These are phyloP conservation scores for Anthophora plumipes DNA, from an alignment of 2,888 invertebrate genomes.

Conservation along the genomic window DNA sequence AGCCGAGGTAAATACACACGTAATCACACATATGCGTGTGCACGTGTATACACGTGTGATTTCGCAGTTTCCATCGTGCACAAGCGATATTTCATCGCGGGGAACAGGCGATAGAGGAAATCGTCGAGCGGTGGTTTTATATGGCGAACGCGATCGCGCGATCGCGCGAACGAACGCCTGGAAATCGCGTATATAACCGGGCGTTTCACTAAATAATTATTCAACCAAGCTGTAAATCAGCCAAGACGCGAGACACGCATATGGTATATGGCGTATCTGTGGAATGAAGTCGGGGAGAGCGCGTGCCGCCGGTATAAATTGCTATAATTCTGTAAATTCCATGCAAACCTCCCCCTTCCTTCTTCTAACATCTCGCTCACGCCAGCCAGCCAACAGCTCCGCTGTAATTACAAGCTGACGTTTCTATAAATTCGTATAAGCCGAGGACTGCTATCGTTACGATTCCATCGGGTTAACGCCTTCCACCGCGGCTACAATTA, in stretches of 20 bases:
- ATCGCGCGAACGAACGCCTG: constrained; percentile 5
- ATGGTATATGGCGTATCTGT: background rate
- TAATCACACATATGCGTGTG: no score
- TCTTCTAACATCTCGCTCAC: background rate
- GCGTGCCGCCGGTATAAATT: constrained; percentile 32
- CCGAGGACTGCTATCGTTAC: constrained; percentile 32
- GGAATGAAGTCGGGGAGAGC: constrained; percentile 3
- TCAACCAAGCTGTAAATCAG: constrained; percentile 42
- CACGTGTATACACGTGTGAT: constrained; percentile 12
- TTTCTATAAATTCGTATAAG: constrained; percentile 45
- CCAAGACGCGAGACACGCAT: background rate
- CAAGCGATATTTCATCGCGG: constrained; percentile 27
- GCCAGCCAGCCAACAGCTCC: no score
- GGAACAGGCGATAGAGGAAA: constrained; percentile 26
- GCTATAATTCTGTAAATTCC: constrained; percentile 49
- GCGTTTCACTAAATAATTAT: constrained; percentile 52
- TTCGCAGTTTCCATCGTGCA: constrained; percentile 40
- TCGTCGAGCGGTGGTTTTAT: background rate
- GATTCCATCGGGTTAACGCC: constrained; percentile 44
- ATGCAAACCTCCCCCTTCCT: background rate
- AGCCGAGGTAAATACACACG: constrained; percentile 40
- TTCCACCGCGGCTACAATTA: constrained; percentile 23
- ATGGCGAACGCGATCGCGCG: no score
- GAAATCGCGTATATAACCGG: constrained; percentile 31
- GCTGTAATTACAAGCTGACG: constrained; percentile 41